A percentile compares a stretch with the other conserved stretches of the same genome.
phyloP scores from a whole-genome alignment of 2,888 invertebrate species.

The Harpagoxenus sublaevis region DNA sequence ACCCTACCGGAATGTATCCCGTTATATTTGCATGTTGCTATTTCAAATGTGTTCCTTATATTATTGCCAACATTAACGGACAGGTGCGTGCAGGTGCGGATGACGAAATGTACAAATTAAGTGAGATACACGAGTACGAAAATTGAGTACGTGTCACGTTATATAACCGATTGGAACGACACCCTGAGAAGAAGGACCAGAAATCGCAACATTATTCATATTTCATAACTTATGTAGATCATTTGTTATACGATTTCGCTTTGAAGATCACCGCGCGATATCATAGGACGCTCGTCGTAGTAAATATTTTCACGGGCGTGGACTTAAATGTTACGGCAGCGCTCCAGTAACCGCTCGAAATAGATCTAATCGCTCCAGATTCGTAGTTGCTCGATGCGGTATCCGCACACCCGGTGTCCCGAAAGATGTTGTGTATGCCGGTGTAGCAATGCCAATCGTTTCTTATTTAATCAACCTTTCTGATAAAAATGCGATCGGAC shows the following conservation, averaged over 20 bases:
- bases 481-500: background rate
- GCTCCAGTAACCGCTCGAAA: conserved; percentile 73
- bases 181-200: background rate
- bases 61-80: conserved; percentile 22
- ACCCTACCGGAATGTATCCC: background rate
- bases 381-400: conserved; percentile 18
- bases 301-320: conserved; percentile 67
- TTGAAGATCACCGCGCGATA: background rate
- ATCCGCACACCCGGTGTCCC: conserved; percentile 39
- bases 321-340: conserved; percentile 49
- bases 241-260: background rate
- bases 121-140: background rate
- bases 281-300: conserved; percentile 18
- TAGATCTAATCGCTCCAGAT: conserved; percentile 71
- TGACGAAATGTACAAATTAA: background rate
- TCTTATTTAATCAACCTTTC: background rate
- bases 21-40: conserved; percentile 19
- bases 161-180: background rate
- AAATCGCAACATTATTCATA: background rate
- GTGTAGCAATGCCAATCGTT: background rate
- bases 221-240: background rate
- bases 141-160: background rate
- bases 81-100: conserved; percentile 20
- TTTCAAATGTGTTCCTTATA: conserved; percentile 12
- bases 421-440: background rate